Base-by-base conservation (phyloP, 2,113 vertebrate genomes). In the Onychostruthus taczanowskii region DNA sequence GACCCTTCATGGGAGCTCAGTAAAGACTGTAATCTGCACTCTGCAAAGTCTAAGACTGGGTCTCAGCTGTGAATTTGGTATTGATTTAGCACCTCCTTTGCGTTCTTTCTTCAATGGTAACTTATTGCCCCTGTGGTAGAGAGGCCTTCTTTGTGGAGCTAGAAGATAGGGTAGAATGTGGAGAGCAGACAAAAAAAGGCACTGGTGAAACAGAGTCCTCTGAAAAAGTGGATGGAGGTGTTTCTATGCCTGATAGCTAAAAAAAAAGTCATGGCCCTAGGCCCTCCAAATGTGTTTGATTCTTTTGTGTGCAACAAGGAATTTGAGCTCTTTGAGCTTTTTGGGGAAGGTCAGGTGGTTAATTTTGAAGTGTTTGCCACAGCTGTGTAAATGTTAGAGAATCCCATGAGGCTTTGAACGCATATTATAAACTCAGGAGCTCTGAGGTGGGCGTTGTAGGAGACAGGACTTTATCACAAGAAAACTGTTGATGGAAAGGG, bases 331-430 rank as follows among this genome's bases (percentile, higher is more conserved):
- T 89, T 91, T 84, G 69, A 89, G 80, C 4, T 7, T 78, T 94
- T 93, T 59, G 74, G 35, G 61, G 84, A 84, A 95, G 94, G 91
- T 91, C 81, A 46, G 66, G 84, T 96, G 84, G 61, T 86, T 92
- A 84, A 91, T 89, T 91, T 89, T 95, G 70, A 91, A 89, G 67
- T 59, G 69, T 82, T 84, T 91, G 58, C 77, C 92, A 79, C 89
- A 97, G 89, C 89, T 93, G 84, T 96, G 84, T 97, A 94, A 95
- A 95, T 93, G 46, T 95, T 91, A 18, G 50, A 93, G 70, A 76
- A 46, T 33, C 19, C 43, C 0, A 0, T 31, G 83, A 89, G 72
- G 39, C 35, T 39, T 43, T 75, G 62, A 68, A 44, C 2, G 3
- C 7, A 11, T 31, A 49, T 16, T 63, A 67, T 67, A 93, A 87